phyloP scores from a whole-genome alignment of 2,113 vertebrate species.

The Pachycephala philippinensis region DNA sequence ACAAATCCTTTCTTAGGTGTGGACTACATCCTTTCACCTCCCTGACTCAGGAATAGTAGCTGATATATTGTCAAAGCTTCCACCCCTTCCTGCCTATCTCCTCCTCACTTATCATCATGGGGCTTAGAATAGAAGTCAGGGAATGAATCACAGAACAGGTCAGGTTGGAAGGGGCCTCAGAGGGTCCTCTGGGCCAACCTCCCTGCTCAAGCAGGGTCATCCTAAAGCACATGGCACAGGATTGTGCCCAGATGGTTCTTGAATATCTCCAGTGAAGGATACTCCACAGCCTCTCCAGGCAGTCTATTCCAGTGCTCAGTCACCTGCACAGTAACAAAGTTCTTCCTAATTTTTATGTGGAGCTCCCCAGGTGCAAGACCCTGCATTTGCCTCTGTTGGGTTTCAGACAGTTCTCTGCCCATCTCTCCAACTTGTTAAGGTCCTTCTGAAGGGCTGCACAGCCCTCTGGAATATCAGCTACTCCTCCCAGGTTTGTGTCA shows the following conservation, averaged over 20 bases:
- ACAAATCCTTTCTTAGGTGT: neutral
- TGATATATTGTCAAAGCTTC: neutral
- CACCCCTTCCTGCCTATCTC: neutral
- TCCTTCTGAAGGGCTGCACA: neutral
- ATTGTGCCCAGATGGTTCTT: neutral
- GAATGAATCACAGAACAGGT: neutral
- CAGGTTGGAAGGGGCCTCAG: neutral
- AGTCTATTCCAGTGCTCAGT: neutral
- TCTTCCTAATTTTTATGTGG: neutral
- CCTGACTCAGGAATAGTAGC: neutral
- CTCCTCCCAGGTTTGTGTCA: neutral
- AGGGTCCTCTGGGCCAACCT: neutral
- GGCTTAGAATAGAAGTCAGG: neutral
- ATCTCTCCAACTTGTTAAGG: neutral
- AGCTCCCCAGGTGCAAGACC: neutral
- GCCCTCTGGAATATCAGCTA: neutral
- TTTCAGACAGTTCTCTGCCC: neutral
- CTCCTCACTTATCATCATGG: accelerated
- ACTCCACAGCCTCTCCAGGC: neutral
- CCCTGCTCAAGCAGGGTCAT: neutral
- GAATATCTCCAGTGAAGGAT: neutral
- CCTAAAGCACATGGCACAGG: neutral
- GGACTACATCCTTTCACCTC: neutral
- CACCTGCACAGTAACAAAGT: neutral
- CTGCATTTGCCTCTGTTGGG: neutral